Evolutionary conservation across 2,888 invertebrate genomes (phyloP).

Genomic region (Yponomeuta plumbellus): DNA sequence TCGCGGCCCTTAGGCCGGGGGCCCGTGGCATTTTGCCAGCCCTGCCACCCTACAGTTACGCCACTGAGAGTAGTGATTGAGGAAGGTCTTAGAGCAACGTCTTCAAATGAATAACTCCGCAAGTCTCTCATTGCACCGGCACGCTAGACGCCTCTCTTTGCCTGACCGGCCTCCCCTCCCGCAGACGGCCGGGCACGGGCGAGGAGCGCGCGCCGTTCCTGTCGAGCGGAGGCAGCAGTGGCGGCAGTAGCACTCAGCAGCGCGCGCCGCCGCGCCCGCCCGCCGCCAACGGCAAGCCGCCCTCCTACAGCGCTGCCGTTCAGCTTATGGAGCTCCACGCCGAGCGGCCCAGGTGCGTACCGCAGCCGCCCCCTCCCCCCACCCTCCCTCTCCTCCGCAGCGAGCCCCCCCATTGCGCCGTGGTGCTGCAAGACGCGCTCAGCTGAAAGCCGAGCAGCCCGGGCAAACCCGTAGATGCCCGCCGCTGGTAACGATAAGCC

Average conservation of each 20-base stretch:
- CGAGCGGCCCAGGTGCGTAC: slow-evolving; percentile 46
- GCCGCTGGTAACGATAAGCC: no score
- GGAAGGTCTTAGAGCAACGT: no score
- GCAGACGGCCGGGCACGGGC: slow-evolving; percentile 86
- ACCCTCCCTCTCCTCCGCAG: no score
- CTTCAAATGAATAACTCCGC: no score
- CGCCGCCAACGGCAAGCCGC: slow-evolving; percentile 79
- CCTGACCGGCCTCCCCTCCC: background rate
- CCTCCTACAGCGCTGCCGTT: slow-evolving; percentile 75
- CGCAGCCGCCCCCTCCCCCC: background rate
- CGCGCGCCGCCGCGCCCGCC: slow-evolving; percentile 65
- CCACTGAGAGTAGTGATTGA: no score
- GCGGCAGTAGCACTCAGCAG: slow-evolving; percentile 63
- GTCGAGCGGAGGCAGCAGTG: slow-evolving; percentile 64
- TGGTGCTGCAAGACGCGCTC: slow-evolving; percentile 64
- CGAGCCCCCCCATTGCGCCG: slow-evolving; percentile 66
- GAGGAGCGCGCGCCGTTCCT: slow-evolving; percentile 91
- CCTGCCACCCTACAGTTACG: no score
- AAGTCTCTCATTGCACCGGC: no score
- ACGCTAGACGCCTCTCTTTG: no score
- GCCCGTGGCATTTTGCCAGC: no score
- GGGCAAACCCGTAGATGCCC: background rate
- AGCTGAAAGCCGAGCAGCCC: background rate
- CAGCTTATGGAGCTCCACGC: slow-evolving; percentile 66
- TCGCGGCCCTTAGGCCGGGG: no score